phyloP scores from a whole-genome alignment of 2,888 invertebrate species.

The Oegoconia quadripuncta region DNA sequence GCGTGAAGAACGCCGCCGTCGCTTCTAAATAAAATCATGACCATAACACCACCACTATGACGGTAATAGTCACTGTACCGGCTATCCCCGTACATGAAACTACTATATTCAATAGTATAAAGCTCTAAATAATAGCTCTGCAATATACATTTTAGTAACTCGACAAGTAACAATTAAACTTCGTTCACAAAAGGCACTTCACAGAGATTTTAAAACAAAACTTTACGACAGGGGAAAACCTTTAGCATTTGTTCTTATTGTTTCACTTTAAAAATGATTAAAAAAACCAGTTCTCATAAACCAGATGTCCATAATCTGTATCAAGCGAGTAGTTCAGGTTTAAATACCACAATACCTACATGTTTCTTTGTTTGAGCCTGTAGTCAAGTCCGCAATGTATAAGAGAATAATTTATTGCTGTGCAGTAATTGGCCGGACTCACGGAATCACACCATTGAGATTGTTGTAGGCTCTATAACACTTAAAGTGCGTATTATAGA shows the following conservation, averaged over 20 bases:
- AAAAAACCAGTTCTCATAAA: slow-evolving; percentile 4
- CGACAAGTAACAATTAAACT: no score
- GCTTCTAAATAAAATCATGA: no score
- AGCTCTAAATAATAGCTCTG: no score
- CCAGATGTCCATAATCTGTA: slow-evolving; percentile 11
- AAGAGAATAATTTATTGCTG: slow-evolving; percentile 8
- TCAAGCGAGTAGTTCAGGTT: slow-evolving; percentile 4
- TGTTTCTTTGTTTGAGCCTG: slow-evolving; percentile 12
- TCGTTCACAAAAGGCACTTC: no score
- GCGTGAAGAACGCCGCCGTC: no score
- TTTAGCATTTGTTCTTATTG: not conserved
- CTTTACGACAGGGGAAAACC: slow-evolving; percentile 4
- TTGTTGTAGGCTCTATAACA: not conserved
- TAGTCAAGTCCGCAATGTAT: slow-evolving; percentile 1
- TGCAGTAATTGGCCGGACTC: slow-evolving; percentile 8
- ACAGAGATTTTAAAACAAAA: not conserved
- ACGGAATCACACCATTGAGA: slow-evolving; percentile 11
- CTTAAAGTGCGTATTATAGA: not conserved
- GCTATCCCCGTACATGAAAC: no score
- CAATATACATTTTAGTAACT: no score
- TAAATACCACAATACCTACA: slow-evolving; percentile 9
- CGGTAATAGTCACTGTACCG: no score
- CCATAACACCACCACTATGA: no score
- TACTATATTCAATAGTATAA: no score
- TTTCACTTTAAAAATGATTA: not conserved